Evolutionary conservation across 2,113 vertebrate species (phyloP), one percentile per base, ranked within the genome.

Genomic region (Nannospalax galili): DNA sequence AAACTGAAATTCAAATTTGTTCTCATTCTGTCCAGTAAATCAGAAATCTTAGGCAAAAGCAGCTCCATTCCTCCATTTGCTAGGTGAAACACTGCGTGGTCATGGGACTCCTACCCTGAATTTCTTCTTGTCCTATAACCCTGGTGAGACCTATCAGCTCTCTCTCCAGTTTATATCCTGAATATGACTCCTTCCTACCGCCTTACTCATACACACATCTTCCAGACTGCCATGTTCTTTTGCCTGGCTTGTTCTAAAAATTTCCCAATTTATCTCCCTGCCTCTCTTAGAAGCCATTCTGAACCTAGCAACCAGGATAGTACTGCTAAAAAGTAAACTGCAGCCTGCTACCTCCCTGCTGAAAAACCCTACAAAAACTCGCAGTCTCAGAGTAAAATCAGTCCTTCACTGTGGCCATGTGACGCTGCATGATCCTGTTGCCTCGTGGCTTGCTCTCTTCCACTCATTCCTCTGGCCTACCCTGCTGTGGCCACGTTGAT

Each of bases 241-340:
- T 87, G 10, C 4, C 35, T 87, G 17, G 20, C 28, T 69, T 67
- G 12, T 92, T 80, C 4, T 65, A 64, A 84, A 30, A 91, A 5
- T 32, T 64, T 87, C 70, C 48, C 32, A 20, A 65, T 67, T 67
- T 85, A 10, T 45, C n/a, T 73, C 17, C 20, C 16, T 22, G 16
- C 19, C 45, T 56, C 28, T 91, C 9, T 42, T 4, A 56, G 48
- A n/a, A n/a, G 3, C 5, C 40, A 20, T 56, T 73, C 28, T 94
- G 14, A 80, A n/a, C 12, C 9, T 32, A 40, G 20, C 9, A 30
- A 78, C 16, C 30, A 62, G 16, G 16, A 62, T 30, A 52, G 19
- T 77, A 35, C 37, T 58, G n/a, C 24, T 67, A 65, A 90, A 85
- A 94, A 72, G 52, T 52, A 70, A 92, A 67, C 52, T 90, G 40